Percentiles rank a stretch among this genome's conserved stretches.
These are phyloP conservation scores for Corythornis leucogaster DNA, from an alignment of 2,797 vertebrate species.

Conservation along the genomic window DNA sequence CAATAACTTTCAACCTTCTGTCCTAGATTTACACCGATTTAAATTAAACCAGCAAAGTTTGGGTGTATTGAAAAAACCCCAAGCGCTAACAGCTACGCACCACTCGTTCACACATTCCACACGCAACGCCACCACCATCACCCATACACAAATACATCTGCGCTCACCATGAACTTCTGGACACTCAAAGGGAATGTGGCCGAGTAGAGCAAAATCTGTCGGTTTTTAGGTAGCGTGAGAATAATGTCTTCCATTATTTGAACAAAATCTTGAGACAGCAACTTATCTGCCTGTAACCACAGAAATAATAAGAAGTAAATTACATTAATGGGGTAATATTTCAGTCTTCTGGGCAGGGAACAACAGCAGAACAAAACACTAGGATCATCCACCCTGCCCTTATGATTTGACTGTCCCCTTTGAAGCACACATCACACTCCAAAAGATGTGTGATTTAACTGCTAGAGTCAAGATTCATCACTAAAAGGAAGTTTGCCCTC, in stretches of 20 bases:
- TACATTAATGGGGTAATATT: rapidly evolving
- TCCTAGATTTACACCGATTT: background rate
- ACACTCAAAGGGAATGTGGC: constrained; percentile 98
- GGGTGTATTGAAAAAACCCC: background rate
- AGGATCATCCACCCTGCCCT: background rate
- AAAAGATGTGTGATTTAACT: background rate
- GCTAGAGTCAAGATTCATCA: background rate
- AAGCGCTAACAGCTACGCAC: background rate
- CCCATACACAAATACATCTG: background rate
- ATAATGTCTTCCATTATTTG: constrained; percentile 99
- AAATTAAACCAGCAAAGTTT: background rate
- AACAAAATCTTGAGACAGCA: constrained; percentile 98
- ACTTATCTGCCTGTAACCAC: constrained; percentile 91
- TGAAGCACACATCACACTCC: rapidly evolving
- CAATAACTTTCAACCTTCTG: background rate
- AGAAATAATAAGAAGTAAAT: background rate
- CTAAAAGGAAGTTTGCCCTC: background rate
- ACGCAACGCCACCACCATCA: background rate
- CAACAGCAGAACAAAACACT: background rate
- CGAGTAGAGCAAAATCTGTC: constrained; percentile 98
- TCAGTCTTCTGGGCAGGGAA: background rate
- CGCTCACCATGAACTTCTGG: constrained; percentile 97
- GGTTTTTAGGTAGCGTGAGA: constrained; percentile 94
- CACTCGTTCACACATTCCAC: background rate
- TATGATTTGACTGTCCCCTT: background rate